Conservation (phyloP, 2,797 vertebrate genomes). For the Leucoraja ocellata region DNA sequence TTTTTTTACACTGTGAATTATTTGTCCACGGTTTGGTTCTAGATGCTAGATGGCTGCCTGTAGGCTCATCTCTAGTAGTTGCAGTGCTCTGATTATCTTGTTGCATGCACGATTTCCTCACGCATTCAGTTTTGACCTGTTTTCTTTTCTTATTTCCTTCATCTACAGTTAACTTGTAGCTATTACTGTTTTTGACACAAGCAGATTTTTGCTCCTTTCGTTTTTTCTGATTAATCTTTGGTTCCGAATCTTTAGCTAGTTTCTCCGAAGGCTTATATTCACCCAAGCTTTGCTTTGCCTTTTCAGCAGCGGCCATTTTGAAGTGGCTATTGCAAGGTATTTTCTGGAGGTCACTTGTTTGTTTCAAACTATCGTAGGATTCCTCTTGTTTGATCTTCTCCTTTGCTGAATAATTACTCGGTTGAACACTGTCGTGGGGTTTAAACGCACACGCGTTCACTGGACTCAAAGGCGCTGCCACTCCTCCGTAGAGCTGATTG, state of each 20-base stretch:
- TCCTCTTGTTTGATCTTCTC: slow-evolving; percentile 50
- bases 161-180: slow-evolving; percentile 74
- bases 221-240: slow-evolving; percentile 65
- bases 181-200: slow-evolving; percentile 56
- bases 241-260: slow-evolving; percentile 40
- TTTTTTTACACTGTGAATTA: slow-evolving; percentile 62
- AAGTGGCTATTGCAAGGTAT: slow-evolving; percentile 47
- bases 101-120: slow-evolving; percentile 60
- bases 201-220: slow-evolving; percentile 68
- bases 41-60: slow-evolving; percentile 66
- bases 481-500: slow-evolving; percentile 36
- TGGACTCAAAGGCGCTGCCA: slow-evolving; percentile 40
- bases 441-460: slow-evolving; percentile 38
- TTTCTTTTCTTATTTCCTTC: slow-evolving; percentile 72
- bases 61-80: slow-evolving; percentile 66
- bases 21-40: slow-evolving; percentile 61
- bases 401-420: slow-evolving; percentile 40
- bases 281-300: slow-evolving; percentile 49
- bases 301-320: slow-evolving; percentile 42
- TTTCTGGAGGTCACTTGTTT: slow-evolving; percentile 47
- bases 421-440: slow-evolving; percentile 40
- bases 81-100: slow-evolving; percentile 63
- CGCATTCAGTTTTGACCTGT: slow-evolving; percentile 58
- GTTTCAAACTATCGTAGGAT: slow-evolving; percentile 42
- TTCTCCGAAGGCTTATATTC: slow-evolving; percentile 56